A percentile compares a stretch with the other conserved stretches of the same genome.
phyloP scores from a whole-genome alignment of 2,888 invertebrate species.

The Melinaea menophilus region DNA sequence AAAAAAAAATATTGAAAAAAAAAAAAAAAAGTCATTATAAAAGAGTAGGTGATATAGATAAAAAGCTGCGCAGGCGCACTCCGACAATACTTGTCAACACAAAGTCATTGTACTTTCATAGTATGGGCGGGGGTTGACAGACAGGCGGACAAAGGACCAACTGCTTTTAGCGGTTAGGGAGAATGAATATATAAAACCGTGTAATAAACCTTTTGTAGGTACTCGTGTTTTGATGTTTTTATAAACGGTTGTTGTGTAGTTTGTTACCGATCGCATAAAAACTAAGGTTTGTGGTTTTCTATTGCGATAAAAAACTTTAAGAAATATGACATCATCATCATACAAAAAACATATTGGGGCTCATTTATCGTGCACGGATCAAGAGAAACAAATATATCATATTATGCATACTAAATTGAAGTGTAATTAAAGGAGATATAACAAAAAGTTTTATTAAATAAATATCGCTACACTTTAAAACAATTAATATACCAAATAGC shows the following conservation, averaged over 20 bases:
- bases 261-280: neutral
- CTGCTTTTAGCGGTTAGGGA: constrained; percentile 31
- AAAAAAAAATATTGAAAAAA: constrained; percentile 18
- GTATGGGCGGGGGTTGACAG: constrained; percentile 44
- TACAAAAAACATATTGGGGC: neutral
- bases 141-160: constrained; percentile 53
- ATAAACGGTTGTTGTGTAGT: constrained; percentile 3
- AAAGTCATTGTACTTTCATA: constrained; percentile 35
- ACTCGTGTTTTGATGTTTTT: constrained; percentile 13
- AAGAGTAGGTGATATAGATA: constrained; percentile 22
- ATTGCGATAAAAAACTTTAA: neutral
- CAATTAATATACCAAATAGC: constrained; percentile 1
- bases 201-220: constrained; percentile 16
- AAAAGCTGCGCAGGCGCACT: constrained; percentile 34
- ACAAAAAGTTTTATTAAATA: neutral
- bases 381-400: neutral
- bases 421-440: neutral
- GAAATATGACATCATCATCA: neutral
- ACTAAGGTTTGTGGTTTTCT: neutral
- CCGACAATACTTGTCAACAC: constrained; percentile 66
- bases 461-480: neutral
- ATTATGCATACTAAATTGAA: neutral
- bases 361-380: neutral
- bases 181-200: constrained; percentile 8
- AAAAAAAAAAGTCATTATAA: constrained; percentile 24